Base-by-base conservation (phyloP, 2,113 vertebrate genomes). In the Urocynchramus pylzowi region DNA sequence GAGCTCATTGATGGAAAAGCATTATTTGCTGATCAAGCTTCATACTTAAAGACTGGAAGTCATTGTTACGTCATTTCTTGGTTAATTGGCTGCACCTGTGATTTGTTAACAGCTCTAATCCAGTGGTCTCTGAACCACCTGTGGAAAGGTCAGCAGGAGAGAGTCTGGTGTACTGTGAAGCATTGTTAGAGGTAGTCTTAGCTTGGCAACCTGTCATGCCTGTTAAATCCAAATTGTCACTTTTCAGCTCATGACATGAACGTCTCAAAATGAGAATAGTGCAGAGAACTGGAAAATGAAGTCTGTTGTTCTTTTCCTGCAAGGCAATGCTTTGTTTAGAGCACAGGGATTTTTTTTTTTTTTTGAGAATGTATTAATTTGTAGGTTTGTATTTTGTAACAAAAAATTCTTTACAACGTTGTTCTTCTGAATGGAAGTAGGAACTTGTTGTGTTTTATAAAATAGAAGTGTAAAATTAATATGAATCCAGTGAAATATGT, bases 81-180 rank as follows among this genome's bases (percentile, higher is more conserved):
- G 56, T 97, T 98, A 98, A 98, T 98, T 98, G 98, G 97, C 97
- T 98, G 97, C 98, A 98, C 98, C 98, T 98, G 98, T 98, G 98
- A 97, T 97, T 98, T 97, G 96, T 98, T 98, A 98, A 98, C 90
- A 97, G 96, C 97, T 95, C 96, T 98, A 98, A 98, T 97, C 98
- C 97, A 90, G 68, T 89, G 93, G 95, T 71, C 79, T 96, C 85
- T 96, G 90, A 95, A 93, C 97, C 95, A 98, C 35, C 44, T 96
- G 95, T 97, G 87, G 94, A 96, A 97, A 98, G 98, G 97, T 98
- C 96, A 94, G 71, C n/a, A 53, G 84, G 92, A 97, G 97, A 97
- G 89, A 95, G 80, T 87, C 90, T 91, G 31, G 47, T 90, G 68
- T 65, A 76, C 71, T 95, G 73, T 78, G 79, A 90, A 97, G 96